These are phyloP conservation scores for Papilio gigon DNA, from an alignment of 2,888 invertebrate species.

Conservation along the genomic window DNA sequence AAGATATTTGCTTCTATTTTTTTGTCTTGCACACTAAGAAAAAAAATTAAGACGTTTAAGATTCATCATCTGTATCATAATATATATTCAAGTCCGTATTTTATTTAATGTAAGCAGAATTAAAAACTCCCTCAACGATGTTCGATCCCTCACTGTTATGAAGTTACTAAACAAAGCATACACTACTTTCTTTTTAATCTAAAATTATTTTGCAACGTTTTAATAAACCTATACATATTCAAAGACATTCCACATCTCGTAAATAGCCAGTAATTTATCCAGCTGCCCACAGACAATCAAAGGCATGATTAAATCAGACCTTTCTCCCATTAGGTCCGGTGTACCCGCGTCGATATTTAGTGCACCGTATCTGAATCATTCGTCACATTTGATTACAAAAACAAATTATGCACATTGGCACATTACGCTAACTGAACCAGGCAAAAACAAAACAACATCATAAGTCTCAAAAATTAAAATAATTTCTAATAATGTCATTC, in stretches of 20 bases:
- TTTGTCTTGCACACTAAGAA: too few relatives aligned
- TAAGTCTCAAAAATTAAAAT: too few relatives aligned
- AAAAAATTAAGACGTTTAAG: too few relatives aligned
- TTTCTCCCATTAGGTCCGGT: constrained; percentile 36
- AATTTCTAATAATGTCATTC: too few relatives aligned
- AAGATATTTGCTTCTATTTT: too few relatives aligned
- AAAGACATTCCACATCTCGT: neutral
- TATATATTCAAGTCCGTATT: too few relatives aligned
- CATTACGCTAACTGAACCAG: neutral
- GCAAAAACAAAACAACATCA: too few relatives aligned
- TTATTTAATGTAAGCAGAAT: too few relatives aligned
- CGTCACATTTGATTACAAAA: constrained; percentile 25
- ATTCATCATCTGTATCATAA: too few relatives aligned
- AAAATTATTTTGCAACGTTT: neutral
- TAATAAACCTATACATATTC: neutral
- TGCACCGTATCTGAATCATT: neutral
- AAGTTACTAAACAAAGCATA: too few relatives aligned
- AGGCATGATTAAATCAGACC: constrained; percentile 32
- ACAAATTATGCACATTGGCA: constrained; percentile 12
- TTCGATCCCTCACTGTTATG: too few relatives aligned
- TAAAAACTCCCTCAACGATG: too few relatives aligned
- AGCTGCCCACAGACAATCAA: constrained; percentile 33
- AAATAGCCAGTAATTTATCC: constrained; percentile 23
- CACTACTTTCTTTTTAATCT: neutral
- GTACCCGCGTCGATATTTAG: constrained; percentile 6